phyloP scores from a whole-genome alignment of 2,797 vertebrate genomes.

The Bovichtus diacanthus region DNA sequence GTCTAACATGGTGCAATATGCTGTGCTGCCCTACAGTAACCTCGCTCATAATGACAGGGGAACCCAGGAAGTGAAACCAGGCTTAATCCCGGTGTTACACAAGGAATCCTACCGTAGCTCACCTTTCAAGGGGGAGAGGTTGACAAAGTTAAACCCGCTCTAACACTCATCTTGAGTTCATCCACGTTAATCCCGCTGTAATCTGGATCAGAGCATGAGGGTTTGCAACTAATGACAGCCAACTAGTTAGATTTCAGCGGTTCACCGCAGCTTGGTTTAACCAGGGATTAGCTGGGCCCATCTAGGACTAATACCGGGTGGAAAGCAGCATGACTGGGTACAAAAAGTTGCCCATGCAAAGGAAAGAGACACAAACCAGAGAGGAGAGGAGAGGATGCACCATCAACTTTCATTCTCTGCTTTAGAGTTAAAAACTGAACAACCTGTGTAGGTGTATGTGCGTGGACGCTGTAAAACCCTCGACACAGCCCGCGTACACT shows the following conservation, averaged over 20 bases:
- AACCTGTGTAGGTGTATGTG: constrained; percentile 43
- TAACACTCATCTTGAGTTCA: constrained; percentile 80
- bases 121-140: constrained; percentile 81
- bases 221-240: constrained; percentile 83
- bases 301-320: constrained; percentile 64
- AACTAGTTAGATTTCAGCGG: constrained; percentile 82
- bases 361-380: constrained; percentile 42
- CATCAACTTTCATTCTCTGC: constrained; percentile 39
- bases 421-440: constrained; percentile 44
- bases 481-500: constrained; percentile 39
- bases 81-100: constrained; percentile 81
- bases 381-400: constrained; percentile 35
- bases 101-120: constrained; percentile 76
- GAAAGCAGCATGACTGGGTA: constrained; percentile 58
- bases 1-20: constrained; percentile 16
- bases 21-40: constrained; percentile 60
- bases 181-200: constrained; percentile 82
- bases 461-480: constrained; percentile 53
- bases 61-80: constrained; percentile 77
- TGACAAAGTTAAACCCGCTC: constrained; percentile 81
- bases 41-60: constrained; percentile 63
- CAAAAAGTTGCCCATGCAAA: constrained; percentile 50
- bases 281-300: constrained; percentile 78
- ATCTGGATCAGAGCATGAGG: constrained; percentile 82
- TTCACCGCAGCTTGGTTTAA: constrained; percentile 77